phyloP scores from a whole-genome alignment of 2,888 invertebrate genomes.

The Theretra japonica region DNA sequence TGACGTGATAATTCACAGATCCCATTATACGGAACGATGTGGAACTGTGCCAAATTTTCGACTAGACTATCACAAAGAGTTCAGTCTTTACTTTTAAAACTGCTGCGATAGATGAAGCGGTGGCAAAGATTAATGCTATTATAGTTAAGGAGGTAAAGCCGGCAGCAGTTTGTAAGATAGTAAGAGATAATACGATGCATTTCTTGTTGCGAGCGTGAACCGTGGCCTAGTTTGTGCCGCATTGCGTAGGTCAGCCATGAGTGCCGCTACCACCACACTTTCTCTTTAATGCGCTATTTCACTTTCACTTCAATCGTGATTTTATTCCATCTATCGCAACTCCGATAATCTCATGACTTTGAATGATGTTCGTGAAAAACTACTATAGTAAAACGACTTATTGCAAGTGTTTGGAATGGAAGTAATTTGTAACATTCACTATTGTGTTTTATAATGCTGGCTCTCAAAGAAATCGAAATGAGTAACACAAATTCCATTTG shows the following conservation, averaged over 20 bases:
- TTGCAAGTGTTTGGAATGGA: not conserved
- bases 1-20: constrained; percentile 35
- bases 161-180: constrained; percentile 43
- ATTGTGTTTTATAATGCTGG: not conserved
- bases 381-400: not conserved
- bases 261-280: constrained; percentile 63
- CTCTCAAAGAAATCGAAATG: not conserved
- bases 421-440: constrained; percentile 2
- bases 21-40: constrained; percentile 45
- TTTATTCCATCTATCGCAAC: constrained; percentile 35
- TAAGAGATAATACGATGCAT: constrained; percentile 53
- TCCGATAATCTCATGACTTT: constrained; percentile 32
- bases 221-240: constrained; percentile 70
- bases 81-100: constrained; percentile 50
- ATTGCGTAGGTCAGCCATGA: constrained; percentile 79
- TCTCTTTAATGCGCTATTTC: constrained; percentile 67
- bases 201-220: constrained; percentile 61
- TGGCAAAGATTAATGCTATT: constrained; percentile 49
- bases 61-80: constrained; percentile 44
- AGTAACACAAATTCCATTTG: not conserved
- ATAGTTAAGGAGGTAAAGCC: constrained; percentile 45
- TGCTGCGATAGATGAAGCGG: constrained; percentile 41
- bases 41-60: constrained; percentile 51
- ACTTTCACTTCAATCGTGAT: constrained; percentile 61
- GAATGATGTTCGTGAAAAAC: constrained; percentile 1